Evolutionary conservation across 2,113 vertebrate genomes (phyloP).

Genomic region (Sceloporus tristichus): DNA sequence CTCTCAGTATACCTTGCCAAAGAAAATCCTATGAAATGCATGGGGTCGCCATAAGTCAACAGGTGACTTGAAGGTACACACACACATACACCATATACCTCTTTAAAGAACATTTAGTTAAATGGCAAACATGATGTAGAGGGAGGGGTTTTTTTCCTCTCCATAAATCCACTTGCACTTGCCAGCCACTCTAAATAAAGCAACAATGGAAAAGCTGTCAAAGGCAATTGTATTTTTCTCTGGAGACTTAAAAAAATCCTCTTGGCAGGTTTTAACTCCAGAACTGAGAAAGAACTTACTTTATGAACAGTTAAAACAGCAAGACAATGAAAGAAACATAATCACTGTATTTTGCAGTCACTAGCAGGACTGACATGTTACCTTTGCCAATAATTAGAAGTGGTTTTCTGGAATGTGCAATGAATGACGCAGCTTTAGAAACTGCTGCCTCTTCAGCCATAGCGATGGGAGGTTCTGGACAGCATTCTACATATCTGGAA

Average conservation of each 20-base stretch:
- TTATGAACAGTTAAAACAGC: neutral
- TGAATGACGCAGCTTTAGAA: conserved; percentile 72
- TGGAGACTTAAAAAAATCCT: neutral
- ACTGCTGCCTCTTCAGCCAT: conserved; percentile 80
- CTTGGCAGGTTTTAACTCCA: conserved; percentile 11
- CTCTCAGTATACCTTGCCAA: too few species aligned
- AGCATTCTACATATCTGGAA: conserved; percentile 84
- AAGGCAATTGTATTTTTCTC: neutral
- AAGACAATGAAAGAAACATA: neutral
- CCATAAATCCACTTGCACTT: neutral
- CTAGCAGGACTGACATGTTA: conserved; percentile 52
- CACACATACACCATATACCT: too few species aligned
- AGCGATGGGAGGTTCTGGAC: conserved; percentile 85
- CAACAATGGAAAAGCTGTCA: neutral
- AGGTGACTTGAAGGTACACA: too few species aligned
- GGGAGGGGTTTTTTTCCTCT: neutral
- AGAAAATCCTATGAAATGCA: too few species aligned
- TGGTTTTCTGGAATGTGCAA: conserved; percentile 85
- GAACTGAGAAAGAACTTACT: neutral
- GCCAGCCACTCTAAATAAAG: conserved; percentile 14
- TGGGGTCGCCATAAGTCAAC: too few species aligned
- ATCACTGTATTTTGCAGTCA: neutral
- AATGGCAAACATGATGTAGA: neutral
- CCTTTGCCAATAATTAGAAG: conserved; percentile 95
- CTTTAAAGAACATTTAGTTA: neutral